Conservation (phyloP, 2,888 invertebrate genomes). For the Cancer borealis region DNA sequence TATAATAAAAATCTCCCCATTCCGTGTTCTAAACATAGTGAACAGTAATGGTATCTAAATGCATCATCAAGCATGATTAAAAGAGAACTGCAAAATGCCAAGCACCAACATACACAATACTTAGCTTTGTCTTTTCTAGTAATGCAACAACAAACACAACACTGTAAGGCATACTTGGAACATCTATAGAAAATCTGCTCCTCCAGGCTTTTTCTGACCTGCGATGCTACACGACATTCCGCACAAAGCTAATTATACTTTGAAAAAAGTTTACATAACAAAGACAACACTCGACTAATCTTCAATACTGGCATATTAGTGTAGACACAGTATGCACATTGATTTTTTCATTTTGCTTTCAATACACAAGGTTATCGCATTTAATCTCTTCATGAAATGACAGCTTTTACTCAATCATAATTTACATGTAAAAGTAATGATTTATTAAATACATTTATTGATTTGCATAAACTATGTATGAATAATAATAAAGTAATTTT, state of each 20-base stretch:
- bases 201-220: not conserved
- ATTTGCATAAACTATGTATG: not conserved
- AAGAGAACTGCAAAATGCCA: not conserved
- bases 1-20: not conserved
- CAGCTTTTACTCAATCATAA: not conserved
- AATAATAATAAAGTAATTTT: not conserved
- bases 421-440: not conserved
- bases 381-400: not conserved
- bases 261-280: not conserved
- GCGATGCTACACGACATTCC: not conserved
- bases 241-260: not conserved
- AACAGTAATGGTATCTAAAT: not conserved
- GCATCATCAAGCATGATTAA: not conserved
- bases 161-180: not conserved
- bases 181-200: not conserved
- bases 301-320: not conserved
- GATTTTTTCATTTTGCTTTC: not conserved
- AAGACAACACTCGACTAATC: not conserved
- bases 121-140: not conserved
- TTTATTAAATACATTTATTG: not conserved
- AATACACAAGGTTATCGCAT: not conserved
- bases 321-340: not conserved
- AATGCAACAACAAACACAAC: not conserved
- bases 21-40: not conserved
- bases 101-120: constrained; percentile 14